Base-by-base conservation (phyloP, 2,113 vertebrate species). In the Colius striatus region DNA sequence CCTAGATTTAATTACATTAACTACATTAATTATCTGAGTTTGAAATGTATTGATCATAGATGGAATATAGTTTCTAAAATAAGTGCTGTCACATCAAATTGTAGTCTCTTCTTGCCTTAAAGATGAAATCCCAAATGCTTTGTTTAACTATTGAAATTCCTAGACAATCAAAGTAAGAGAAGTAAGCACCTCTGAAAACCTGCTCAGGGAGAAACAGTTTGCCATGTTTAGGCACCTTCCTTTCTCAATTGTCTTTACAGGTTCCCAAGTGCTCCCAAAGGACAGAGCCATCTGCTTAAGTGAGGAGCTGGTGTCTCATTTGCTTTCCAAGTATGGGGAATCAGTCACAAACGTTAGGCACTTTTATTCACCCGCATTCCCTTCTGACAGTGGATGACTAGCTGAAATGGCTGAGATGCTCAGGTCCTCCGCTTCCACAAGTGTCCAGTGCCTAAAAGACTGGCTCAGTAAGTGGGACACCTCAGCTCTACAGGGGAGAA, bases 31-130 rank as follows among this genome's bases (percentile, higher is more conserved):
- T 94, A 93, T 62, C 75, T 80, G 60, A 30, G 80, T 94, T 85
- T 80, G 82, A 96, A 96, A 80, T 83, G 83, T 77, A 96, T 85
- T 88, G 92, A 92, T 90, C 82, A 92, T 62, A 94, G 85, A 73
- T 47, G 30, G 54, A 87, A 75, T 85, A 77, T 6, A 90, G 83
- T 93, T 92, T 93, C 85, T 77, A 62, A 85, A 30, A 76, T 30
- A 83, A 67, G 21, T 94, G 82, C 85, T 90, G 67, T 76, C 85
- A 92, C 92, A 96, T 92, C 92, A 94, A 93, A 90, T 18, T 85
- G 32, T 83, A 76, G 54, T 62, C n/a, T 88, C 25, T 73, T 85
- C 82, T 81, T 80, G 79, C n/a, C 72, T 92, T 58, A 86, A 87
- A 95, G 82, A 79, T 86, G 51, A 9, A 92, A 66, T 66, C 43